These are phyloP conservation scores for Saccopteryx bilineata DNA, from an alignment of 2,113 vertebrate species.

Conservation along the genomic window DNA sequence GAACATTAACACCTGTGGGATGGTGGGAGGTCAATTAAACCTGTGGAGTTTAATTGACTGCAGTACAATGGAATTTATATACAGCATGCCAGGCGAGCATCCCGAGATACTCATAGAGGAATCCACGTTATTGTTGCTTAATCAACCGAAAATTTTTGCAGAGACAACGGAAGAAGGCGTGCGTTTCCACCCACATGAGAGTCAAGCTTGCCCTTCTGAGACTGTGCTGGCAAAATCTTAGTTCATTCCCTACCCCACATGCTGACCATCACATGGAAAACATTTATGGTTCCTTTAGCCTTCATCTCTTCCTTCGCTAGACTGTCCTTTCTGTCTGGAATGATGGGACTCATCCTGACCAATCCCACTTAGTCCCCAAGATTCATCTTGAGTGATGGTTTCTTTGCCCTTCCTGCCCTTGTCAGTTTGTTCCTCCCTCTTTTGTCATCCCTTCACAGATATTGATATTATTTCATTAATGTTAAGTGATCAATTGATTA, in stretches of 20 bases:
- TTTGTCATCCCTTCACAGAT: background rate
- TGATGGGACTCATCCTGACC: background rate
- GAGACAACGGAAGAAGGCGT: conserved; percentile 71
- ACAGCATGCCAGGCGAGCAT: conserved; percentile 79
- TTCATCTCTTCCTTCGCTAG: accelerated
- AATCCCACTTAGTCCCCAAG: background rate
- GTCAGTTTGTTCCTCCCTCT: background rate
- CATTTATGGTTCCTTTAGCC: accelerated
- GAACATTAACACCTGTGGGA: accelerated
- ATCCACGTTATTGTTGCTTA: conserved; percentile 85
- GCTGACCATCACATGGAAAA: accelerated
- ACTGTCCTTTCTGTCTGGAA: background rate
- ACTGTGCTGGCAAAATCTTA: too few relatives aligned
- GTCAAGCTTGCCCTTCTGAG: accelerated
- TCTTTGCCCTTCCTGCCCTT: background rate
- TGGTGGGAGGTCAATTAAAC: too few relatives aligned
- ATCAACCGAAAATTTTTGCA: conserved; percentile 83
- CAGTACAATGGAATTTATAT: conserved; percentile 82
- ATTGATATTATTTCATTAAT: background rate
- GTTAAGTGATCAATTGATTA: background rate
- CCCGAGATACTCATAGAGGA: conserved; percentile 81
- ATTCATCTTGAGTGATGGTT: background rate
- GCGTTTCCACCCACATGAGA: conserved; percentile 22
- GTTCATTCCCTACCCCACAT: accelerated
- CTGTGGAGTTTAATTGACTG: conserved; percentile 84